phyloP scores from a whole-genome alignment of 2,113 vertebrate species.

The Leuciscus idus region DNA sequence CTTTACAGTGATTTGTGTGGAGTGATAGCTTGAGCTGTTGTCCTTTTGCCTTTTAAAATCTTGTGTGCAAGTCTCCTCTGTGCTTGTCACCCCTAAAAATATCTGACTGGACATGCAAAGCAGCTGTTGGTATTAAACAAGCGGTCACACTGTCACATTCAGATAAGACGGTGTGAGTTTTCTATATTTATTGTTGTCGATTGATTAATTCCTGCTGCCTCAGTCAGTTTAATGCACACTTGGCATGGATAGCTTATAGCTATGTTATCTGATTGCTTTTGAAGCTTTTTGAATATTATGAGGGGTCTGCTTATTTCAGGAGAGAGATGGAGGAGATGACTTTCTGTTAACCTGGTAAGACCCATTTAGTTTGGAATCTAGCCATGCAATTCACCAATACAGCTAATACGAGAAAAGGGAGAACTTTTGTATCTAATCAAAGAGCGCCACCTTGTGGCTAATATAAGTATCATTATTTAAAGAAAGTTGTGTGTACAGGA shows the following conservation, averaged over 20 bases:
- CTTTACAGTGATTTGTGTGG: neutral
- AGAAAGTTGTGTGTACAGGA: no score
- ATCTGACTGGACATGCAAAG: slow-evolving; percentile 41
- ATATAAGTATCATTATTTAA: neutral
- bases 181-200: neutral
- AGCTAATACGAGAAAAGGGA: neutral
- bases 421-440: neutral
- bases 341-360: neutral
- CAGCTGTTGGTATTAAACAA: slow-evolving; percentile 40
- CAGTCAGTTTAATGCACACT: neutral
- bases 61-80: slow-evolving; percentile 8
- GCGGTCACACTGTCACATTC: neutral
- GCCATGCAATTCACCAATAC: neutral
- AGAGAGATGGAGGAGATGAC: neutral
- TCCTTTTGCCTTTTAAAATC: slow-evolving; percentile 11
- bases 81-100: slow-evolving; percentile 53
- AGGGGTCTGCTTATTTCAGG: neutral
- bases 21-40: neutral
- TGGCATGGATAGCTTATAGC: neutral
- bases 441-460: slow-evolving; percentile 28
- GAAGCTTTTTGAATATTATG: neutral
- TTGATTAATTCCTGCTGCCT: neutral
- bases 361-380: neutral
- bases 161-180: neutral
- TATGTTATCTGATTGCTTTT: neutral